phyloP scores from a whole-genome alignment of 1,140 invertebrate species.

The Choristoneura fumiferana region DNA sequence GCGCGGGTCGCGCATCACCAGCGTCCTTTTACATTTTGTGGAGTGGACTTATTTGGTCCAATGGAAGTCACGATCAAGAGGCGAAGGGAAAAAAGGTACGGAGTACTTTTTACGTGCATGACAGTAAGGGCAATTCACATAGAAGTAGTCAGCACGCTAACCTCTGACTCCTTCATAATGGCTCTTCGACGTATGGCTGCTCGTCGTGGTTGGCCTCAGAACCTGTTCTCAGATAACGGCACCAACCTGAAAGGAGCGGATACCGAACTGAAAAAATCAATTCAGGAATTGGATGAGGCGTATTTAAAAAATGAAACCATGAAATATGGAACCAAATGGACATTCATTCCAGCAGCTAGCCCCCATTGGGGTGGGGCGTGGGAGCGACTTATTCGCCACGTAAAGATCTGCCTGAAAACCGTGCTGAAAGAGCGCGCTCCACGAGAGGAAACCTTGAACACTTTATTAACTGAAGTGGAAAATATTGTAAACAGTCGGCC shows the following conservation, averaged over 20 bases:
- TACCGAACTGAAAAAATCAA: slow-evolving; percentile 28
- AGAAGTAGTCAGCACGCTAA: slow-evolving; percentile 36
- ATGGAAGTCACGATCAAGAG: slow-evolving; percentile 29
- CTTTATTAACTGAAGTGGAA: slow-evolving; percentile 33
- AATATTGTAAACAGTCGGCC: slow-evolving; percentile 35
- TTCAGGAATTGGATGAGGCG: slow-evolving; percentile 25
- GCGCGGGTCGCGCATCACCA: neutral
- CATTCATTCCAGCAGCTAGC: slow-evolving; percentile 51
- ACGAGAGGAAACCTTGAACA: slow-evolving; percentile 28
- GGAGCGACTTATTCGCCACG: slow-evolving; percentile 30
- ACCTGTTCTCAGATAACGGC: slow-evolving; percentile 48
- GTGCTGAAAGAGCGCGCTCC: slow-evolving; percentile 27
- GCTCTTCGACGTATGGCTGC: slow-evolving; percentile 40
- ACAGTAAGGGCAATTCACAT: slow-evolving; percentile 36
- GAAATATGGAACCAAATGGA: slow-evolving; percentile 36
- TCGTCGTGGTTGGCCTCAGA: slow-evolving; percentile 26
- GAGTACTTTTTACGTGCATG: slow-evolving; percentile 45
- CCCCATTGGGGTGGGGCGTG: no score
- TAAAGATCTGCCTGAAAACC: slow-evolving; percentile 26
- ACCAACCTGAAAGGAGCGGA: no score
- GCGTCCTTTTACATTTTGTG: slow-evolving; percentile 26
- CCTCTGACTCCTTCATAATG: slow-evolving; percentile 35
- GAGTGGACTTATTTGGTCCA: slow-evolving; percentile 40
- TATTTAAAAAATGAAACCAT: slow-evolving; percentile 19
- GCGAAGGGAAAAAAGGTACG: slow-evolving; percentile 41